Evolutionary conservation across 2,113 vertebrate genomes (phyloP).

Genomic region (Gyps fulvus): DNA sequence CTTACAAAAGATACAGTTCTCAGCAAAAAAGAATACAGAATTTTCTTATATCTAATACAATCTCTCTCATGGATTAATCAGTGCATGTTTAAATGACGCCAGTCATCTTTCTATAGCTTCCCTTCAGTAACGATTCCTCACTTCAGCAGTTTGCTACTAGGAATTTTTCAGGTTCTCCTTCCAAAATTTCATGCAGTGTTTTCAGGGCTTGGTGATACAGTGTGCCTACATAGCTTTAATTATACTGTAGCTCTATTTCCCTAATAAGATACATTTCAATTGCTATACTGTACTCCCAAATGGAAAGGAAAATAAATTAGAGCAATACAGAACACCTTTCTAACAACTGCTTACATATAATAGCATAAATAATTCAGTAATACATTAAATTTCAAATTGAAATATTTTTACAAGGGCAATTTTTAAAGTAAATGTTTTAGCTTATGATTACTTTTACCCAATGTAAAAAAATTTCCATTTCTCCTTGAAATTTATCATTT

Average conservation of each 20-base stretch:
- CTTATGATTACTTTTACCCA: not conserved
- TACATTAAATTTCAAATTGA: not conserved
- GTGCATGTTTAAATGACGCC: not conserved
- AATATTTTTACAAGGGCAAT: not conserved
- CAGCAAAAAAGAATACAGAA: not conserved
- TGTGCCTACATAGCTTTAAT: not conserved
- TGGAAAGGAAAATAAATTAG: slow-evolving; percentile 10
- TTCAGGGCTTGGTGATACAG: not conserved
- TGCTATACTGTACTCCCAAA: not conserved
- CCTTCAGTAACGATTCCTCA: not conserved
- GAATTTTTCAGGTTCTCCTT: not conserved
- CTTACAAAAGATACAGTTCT: not conserved
- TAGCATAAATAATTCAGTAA: slow-evolving; percentile 10
- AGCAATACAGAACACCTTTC: not conserved
- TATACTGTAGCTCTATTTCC: not conserved
- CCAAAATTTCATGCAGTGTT: not conserved
- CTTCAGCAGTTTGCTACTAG: not conserved
- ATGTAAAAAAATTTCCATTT: not conserved
- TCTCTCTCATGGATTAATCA: not conserved
- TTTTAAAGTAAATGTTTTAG: not conserved
- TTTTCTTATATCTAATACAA: not conserved
- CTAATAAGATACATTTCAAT: not conserved
- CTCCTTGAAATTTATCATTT: not conserved
- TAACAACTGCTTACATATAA: not conserved
- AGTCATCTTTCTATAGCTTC: not conserved